A percentile compares a stretch with the other conserved stretches of the same genome.
phyloP scores from a whole-genome alignment of 2,888 invertebrate genomes.

The Mythimna loreyi region DNA sequence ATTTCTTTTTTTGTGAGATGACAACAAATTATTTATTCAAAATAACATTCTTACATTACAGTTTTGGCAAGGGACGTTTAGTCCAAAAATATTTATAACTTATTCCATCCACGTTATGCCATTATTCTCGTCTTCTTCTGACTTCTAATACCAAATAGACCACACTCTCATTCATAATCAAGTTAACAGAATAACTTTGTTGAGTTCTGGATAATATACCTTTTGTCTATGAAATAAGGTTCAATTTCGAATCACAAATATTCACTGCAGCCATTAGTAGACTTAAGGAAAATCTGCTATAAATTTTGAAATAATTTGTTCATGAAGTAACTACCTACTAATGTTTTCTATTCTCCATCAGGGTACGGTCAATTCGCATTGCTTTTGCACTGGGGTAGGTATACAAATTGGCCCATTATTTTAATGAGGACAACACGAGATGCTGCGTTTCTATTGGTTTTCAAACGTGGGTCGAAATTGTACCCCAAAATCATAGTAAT shows the following conservation, averaged over 20 bases:
- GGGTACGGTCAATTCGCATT: background rate
- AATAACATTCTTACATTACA: conserved; percentile 78
- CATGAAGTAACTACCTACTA: background rate
- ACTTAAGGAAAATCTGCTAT: background rate
- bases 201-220: background rate
- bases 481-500: too few species aligned
- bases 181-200: conserved; percentile 43
- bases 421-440: too few species aligned
- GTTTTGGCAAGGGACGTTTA: conserved; percentile 77
- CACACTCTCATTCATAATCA: conserved; percentile 27
- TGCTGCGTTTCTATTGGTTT: too few species aligned
- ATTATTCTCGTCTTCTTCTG: conserved; percentile 32
- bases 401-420: too few species aligned
- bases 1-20: conserved; percentile 70
- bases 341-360: background rate
- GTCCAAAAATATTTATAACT: conserved; percentile 73
- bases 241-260: conserved; percentile 2
- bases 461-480: too few species aligned
- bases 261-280: background rate
- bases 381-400: too few species aligned
- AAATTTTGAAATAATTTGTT: background rate
- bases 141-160: conserved; percentile 30
- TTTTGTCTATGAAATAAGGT: background rate
- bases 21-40: conserved; percentile 83
- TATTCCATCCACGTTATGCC: conserved; percentile 52